These are phyloP conservation scores for Oncorhynchus keta DNA, from an alignment of 2,113 vertebrate species.

Conservation along the genomic window DNA sequence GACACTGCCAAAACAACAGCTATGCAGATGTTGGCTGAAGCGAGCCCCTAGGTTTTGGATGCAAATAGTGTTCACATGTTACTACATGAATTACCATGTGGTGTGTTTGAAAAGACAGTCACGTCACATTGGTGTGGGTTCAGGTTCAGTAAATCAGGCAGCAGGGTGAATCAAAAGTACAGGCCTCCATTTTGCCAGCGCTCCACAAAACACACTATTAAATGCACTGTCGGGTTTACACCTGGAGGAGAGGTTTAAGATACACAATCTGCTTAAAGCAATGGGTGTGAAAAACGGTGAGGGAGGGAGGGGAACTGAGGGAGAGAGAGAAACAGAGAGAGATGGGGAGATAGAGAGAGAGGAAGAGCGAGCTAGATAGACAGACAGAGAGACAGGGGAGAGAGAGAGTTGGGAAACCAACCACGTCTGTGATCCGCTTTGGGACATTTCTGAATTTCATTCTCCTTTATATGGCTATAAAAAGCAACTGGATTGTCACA, in stretches of 20 bases:
- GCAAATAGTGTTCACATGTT: not conserved
- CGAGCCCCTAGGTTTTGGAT: not conserved
- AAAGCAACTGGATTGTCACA: slow-evolving; percentile 17
- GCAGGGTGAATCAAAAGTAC: slow-evolving; percentile 1
- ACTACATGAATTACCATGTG: not conserved
- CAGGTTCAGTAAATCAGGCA: not conserved
- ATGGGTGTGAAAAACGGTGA: not conserved
- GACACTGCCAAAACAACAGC: too few species aligned
- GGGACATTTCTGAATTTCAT: slow-evolving; percentile 1
- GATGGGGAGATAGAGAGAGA: slow-evolving; percentile 3
- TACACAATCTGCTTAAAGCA: slow-evolving; percentile 51
- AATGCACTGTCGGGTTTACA: slow-evolving; percentile 40
- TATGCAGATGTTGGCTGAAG: too few species aligned
- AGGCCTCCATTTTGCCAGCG: slow-evolving; percentile 2
- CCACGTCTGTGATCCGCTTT: not conserved
- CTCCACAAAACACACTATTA: slow-evolving; percentile 32
- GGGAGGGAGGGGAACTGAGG: slow-evolving; percentile 3
- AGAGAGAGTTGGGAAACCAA: slow-evolving; percentile 10
- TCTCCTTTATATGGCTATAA: not conserved
- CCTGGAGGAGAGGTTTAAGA: slow-evolving; percentile 35
- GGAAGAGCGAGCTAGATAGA: not conserved
- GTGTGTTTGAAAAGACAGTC: not conserved
- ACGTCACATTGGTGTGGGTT: not conserved
- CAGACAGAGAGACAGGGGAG: slow-evolving; percentile 5
- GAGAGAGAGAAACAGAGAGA: not conserved